Evolutionary conservation across 2,797 vertebrate species (phyloP).

Genomic region (Cyclopterus lumpus): DNA sequence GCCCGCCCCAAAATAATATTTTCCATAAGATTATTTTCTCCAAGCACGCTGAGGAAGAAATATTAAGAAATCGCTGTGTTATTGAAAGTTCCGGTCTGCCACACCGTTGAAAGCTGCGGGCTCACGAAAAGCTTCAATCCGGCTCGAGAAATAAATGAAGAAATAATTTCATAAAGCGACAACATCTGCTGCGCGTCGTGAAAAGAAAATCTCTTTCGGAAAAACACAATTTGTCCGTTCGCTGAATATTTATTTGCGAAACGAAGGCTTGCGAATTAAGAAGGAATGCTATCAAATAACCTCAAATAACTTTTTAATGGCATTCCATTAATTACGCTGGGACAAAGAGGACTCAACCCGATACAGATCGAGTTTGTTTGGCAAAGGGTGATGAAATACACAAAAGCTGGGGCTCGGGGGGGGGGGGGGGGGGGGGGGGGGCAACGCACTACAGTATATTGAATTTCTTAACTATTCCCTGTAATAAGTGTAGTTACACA

Average conservation of each 20-base stretch:
- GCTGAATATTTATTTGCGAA: conserved; percentile 70
- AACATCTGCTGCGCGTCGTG: conserved; percentile 63
- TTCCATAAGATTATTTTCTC: conserved; percentile 83
- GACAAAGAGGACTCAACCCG: conserved; percentile 37
- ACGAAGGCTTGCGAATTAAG: conserved; percentile 44
- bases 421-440: too few relatives aligned
- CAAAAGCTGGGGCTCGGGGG: conserved; percentile 29
- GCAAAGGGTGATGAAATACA: conserved; percentile 42
- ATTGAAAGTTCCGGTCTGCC: conserved; percentile 79
- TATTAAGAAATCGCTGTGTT: conserved; percentile 72
- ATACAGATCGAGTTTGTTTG: conserved; percentile 55
- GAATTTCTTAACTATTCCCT: conserved; percentile 46
- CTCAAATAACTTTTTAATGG: conserved; percentile 64
- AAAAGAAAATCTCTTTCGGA: conserved; percentile 40
- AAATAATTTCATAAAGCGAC: conserved; percentile 44
- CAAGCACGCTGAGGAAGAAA: conserved; percentile 74
- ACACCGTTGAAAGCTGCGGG: conserved; percentile 30
- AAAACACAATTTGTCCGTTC: conserved; percentile 47
- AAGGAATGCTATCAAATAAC: conserved; percentile 47
- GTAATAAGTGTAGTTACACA: conserved; percentile 29
- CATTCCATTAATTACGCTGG: conserved; percentile 57
- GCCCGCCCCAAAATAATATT: conserved; percentile 87
- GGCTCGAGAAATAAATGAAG: conserved; percentile 22
- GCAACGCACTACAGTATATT: conserved; percentile 28
- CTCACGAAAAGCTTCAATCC: conserved; percentile 55